Conservation (phyloP, 2,113 vertebrate genomes). For the Phaethon lepturus region DNA sequence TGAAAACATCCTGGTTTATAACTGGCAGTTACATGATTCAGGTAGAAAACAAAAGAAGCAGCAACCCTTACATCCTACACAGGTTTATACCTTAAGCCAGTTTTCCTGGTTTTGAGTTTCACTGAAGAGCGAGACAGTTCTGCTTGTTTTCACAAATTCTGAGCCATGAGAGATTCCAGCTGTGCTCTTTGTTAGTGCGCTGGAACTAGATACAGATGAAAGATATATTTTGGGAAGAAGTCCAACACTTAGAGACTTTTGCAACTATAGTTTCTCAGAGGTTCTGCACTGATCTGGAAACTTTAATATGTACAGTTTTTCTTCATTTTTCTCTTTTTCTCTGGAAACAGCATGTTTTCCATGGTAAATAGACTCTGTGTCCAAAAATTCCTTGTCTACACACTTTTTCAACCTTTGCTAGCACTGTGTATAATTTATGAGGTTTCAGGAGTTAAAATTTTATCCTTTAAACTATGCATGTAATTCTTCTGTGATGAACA, state of each 20-base stretch:
- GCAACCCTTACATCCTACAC: background rate
- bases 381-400: background rate
- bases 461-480: background rate
- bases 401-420: background rate
- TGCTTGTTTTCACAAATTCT: background rate
- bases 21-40: background rate
- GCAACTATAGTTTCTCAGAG: background rate
- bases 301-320: background rate
- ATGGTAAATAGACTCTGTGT: background rate
- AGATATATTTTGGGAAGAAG: background rate
- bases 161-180: background rate
- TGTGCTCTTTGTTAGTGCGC: background rate
- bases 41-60: background rate
- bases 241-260: background rate
- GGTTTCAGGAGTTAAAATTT: background rate
- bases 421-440: accelerated
- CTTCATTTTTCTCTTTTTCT: background rate
- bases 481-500: background rate
- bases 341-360: background rate
- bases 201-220: background rate
- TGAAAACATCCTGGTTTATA: background rate
- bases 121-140: background rate
- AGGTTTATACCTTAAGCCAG: background rate
- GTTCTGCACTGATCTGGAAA: background rate
- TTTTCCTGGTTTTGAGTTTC: background rate